Percentiles rank a stretch among this genome's conserved stretches.
These are phyloP conservation scores for Aotus griseimembra DNA, from an alignment of 2,797 vertebrate genomes.

Conservation along the genomic window DNA sequence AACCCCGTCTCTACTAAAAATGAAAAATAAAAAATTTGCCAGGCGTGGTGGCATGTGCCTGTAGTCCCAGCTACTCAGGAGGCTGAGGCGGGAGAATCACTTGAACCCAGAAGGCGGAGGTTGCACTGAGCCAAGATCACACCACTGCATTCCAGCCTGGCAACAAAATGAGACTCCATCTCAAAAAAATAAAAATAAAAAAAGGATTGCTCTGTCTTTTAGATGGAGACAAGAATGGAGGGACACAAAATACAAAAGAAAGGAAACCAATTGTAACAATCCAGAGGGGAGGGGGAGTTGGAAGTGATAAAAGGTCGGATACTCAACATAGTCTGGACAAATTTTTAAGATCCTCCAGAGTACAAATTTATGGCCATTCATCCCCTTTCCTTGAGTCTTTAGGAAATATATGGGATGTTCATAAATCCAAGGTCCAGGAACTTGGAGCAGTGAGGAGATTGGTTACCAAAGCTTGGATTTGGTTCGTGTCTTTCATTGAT, in stretches of 20 bases:
- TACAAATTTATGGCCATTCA: background rate
- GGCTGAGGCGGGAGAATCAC: too few species aligned
- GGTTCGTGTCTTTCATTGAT: background rate
- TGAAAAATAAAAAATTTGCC: too few species aligned
- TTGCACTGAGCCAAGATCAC: too few species aligned
- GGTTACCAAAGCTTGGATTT: background rate
- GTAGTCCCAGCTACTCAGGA: too few species aligned
- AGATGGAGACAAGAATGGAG: background rate
- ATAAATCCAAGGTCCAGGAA: background rate
- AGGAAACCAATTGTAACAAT: background rate
- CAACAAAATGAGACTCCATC: too few species aligned
- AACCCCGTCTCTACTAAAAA: too few species aligned
- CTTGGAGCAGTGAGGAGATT: background rate
- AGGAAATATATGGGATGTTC: background rate
- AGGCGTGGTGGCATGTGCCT: too few species aligned
- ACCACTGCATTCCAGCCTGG: too few species aligned
- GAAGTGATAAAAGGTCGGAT: background rate
- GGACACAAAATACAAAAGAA: background rate
- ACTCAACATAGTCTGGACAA: background rate
- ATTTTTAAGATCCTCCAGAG: constrained; percentile 28
- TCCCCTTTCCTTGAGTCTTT: background rate
- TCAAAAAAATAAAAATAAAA: background rate
- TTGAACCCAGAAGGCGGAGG: too few species aligned
- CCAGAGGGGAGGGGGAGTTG: background rate
- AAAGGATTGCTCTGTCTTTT: background rate